These are phyloP conservation scores for Phymorhynchus buccinoides DNA, from an alignment of 1,140 invertebrate genomes.

Conservation along the genomic window DNA sequence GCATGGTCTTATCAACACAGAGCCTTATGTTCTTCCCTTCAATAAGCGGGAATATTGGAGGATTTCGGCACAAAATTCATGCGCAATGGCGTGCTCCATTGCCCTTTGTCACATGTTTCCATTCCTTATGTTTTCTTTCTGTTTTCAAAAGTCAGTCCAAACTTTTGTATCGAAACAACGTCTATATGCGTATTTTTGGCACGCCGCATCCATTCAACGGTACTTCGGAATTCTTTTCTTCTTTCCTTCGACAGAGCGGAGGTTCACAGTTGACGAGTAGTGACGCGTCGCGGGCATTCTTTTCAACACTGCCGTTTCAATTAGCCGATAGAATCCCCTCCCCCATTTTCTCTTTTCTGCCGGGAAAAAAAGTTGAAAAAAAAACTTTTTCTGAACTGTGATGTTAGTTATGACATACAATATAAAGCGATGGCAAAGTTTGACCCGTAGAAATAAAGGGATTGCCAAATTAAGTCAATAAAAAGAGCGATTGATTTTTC, in stretches of 20 bases:
- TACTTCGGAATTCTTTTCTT: slow-evolving; percentile 66
- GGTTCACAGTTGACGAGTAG: slow-evolving; percentile 60
- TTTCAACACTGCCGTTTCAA: slow-evolving; percentile 70
- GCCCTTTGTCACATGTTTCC: slow-evolving; percentile 36
- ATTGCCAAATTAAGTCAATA: background rate
- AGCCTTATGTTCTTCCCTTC: slow-evolving; percentile 69
- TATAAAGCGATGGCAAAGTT: background rate
- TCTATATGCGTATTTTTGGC: slow-evolving; percentile 45
- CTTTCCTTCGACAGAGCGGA: slow-evolving; percentile 65
- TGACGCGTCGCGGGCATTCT: slow-evolving; percentile 71
- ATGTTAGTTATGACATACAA: background rate
- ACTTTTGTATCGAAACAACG: slow-evolving; percentile 43
- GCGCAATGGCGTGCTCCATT: slow-evolving; percentile 54
- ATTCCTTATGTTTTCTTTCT: slow-evolving; percentile 30
- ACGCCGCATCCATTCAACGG: slow-evolving; percentile 46
- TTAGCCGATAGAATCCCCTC: slow-evolving; percentile 61
- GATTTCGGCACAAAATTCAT: slow-evolving; percentile 60
- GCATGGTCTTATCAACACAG: slow-evolving; percentile 71
- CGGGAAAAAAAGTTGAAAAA: background rate
- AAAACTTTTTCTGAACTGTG: background rate
- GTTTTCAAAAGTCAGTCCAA: slow-evolving; percentile 30
- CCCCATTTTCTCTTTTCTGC: slow-evolving; percentile 33
- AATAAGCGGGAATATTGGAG: slow-evolving; percentile 71
- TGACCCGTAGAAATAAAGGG: background rate
- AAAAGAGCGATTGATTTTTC: background rate